Conservation (phyloP, 2,888 invertebrate genomes). For the Scelioninae gen. 2 region DNA sequence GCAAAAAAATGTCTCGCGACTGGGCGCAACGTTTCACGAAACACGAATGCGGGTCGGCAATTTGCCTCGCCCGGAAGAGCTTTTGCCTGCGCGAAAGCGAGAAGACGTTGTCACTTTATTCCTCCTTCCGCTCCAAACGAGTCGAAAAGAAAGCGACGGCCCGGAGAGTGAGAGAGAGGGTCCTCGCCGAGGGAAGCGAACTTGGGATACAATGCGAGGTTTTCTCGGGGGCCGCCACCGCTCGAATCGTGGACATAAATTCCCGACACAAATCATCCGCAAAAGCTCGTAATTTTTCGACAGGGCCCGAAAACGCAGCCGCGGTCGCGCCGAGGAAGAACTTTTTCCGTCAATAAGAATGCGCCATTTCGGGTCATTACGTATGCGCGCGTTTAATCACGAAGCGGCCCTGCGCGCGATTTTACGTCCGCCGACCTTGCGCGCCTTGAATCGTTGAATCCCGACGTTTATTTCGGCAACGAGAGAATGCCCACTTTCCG, state of each 20-base stretch:
- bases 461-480: constrained; percentile 23
- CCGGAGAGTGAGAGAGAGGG: too few relatives aligned
- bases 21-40: constrained; percentile 40
- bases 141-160: constrained; percentile 21
- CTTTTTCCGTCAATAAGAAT: not conserved
- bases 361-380: constrained; percentile 29
- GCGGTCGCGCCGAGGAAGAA: not conserved
- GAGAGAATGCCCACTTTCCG: constrained; percentile 12
- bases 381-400: constrained; percentile 36
- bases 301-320: too few relatives aligned
- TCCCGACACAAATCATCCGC: constrained; percentile 47
- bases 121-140: constrained; percentile 22
- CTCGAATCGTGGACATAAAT: constrained; percentile 34
- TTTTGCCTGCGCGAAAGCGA: constrained; percentile 40
- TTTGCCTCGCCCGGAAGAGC: constrained; percentile 40
- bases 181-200: constrained; percentile 6
- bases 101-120: constrained; percentile 50
- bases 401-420: constrained; percentile 2
- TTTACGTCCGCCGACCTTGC: constrained; percentile 4
- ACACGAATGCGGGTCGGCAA: constrained; percentile 48
- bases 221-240: constrained; percentile 36
- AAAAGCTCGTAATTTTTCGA: too few relatives aligned
- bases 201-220: constrained; percentile 37
- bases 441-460: too few relatives aligned
- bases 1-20: constrained; percentile 24